Evolutionary conservation across 2,888 invertebrate genomes (phyloP).

Genomic region (Meta bourneti): DNA sequence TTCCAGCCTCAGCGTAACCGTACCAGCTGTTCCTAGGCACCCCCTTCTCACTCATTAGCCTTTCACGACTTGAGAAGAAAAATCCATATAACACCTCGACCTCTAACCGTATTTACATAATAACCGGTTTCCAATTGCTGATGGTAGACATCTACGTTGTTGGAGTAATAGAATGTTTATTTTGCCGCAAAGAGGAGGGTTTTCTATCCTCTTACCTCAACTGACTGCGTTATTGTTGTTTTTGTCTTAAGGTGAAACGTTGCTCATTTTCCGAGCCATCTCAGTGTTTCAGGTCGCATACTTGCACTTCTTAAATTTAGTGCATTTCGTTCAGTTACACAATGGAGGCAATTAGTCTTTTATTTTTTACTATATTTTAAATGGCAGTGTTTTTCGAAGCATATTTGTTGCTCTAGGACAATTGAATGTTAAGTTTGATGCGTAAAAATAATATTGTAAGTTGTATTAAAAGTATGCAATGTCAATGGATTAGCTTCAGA

Average conservation of each 20-base stretch:
- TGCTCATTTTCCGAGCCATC: no score
- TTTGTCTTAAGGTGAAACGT: not conserved
- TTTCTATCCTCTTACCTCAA: slow-evolving; percentile 12
- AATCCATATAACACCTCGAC: slow-evolving; percentile 75
- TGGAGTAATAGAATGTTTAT: slow-evolving; percentile 64
- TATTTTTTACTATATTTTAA: no score
- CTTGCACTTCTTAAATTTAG: no score
- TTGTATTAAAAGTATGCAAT: no score
- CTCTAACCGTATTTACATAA: slow-evolving; percentile 74
- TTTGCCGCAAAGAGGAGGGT: slow-evolving; percentile 18
- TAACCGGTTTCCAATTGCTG: slow-evolving; percentile 57
- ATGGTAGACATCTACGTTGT: slow-evolving; percentile 32
- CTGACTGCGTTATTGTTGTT: slow-evolving; percentile 1
- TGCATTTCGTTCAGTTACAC: no score
- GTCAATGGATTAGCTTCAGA: no score
- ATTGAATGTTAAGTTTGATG: no score
- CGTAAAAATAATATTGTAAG: no score
- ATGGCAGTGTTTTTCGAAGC: no score
- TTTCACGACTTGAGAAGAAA: slow-evolving; percentile 54
- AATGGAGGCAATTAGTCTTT: no score
- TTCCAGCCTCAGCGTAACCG: slow-evolving; percentile 19
- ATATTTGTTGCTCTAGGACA: no score
- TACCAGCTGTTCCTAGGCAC: slow-evolving; percentile 54
- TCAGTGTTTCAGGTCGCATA: no score
- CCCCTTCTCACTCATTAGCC: slow-evolving; percentile 45